These are phyloP conservation scores for Drosophila niveifrons DNA, from an alignment of 2,888 invertebrate genomes.

Conservation along the genomic window DNA sequence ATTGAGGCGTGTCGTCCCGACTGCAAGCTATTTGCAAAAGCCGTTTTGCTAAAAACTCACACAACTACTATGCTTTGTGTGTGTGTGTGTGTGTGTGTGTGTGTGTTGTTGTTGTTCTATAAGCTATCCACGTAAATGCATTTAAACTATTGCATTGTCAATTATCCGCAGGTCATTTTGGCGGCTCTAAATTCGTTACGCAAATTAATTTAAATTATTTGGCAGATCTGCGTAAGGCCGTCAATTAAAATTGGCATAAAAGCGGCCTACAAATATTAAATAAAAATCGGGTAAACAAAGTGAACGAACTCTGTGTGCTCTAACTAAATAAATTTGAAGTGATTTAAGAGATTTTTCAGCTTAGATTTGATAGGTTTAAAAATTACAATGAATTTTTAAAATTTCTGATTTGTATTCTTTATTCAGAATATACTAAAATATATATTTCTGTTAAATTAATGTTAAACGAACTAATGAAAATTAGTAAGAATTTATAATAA, in stretches of 20 bases:
- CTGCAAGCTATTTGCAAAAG: slow-evolving; percentile 9
- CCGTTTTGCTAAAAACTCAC: slow-evolving; percentile 9
- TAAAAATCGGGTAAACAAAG: not conserved
- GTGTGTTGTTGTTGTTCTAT: not conserved
- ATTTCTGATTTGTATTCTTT: too few relatives aligned
- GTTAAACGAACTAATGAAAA: too few relatives aligned
- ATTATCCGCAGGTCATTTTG: slow-evolving; percentile 54
- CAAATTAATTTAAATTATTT: slow-evolving; percentile 76
- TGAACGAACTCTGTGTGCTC: not conserved
- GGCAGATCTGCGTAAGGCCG: slow-evolving; percentile 41
- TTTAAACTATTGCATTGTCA: slow-evolving; percentile 63
- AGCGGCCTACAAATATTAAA: slow-evolving; percentile 32
- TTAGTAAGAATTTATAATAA: not conserved
- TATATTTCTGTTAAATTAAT: too few relatives aligned
- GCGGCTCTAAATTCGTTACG: slow-evolving; percentile 56
- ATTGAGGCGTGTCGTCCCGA: slow-evolving; percentile 60
- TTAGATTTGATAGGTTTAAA: too few relatives aligned
- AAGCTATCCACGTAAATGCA: slow-evolving; percentile 50
- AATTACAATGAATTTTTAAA: too few relatives aligned
- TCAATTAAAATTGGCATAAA: slow-evolving; percentile 65
- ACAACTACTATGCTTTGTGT: too few relatives aligned
- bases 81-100: too few relatives aligned
- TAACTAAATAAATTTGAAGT: not conserved
- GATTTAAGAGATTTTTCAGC: too few relatives aligned
- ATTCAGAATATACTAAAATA: too few relatives aligned